phyloP scores from a whole-genome alignment of 2,797 vertebrate species.

The Vespertilio murinus region DNA sequence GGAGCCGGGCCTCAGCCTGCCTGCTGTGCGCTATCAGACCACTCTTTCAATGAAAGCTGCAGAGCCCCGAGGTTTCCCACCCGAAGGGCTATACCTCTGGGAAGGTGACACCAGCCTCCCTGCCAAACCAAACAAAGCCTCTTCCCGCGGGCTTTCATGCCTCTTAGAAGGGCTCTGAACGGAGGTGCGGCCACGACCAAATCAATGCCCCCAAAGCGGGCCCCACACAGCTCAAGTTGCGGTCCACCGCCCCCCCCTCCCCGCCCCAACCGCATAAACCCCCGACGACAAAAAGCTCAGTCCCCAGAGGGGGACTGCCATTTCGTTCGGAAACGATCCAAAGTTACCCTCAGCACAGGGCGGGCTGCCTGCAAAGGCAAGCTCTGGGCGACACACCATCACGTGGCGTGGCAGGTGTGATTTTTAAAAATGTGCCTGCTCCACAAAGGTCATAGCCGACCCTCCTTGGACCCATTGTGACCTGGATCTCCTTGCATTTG shows the following conservation, averaged over 20 bases:
- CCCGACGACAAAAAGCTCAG: neutral
- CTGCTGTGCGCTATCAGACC: constrained; percentile 53
- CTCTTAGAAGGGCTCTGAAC: neutral
- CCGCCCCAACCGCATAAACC: neutral
- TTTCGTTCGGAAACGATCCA: neutral
- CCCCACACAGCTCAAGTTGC: neutral
- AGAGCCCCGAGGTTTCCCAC: constrained; percentile 58
- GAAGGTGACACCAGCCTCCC: constrained; percentile 44
- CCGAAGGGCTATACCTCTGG: neutral
- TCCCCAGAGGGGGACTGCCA: neutral
- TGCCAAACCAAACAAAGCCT: constrained; percentile 30
- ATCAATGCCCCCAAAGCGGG: neutral
- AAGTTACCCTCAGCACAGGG: neutral
- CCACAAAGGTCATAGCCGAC: neutral
- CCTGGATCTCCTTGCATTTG: neutral
- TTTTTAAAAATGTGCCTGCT: neutral
- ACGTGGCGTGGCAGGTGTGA: neutral
- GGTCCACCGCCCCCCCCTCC: neutral
- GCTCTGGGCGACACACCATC: neutral
- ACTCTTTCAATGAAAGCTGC: constrained; percentile 29
- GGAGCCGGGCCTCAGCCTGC: constrained; percentile 40
- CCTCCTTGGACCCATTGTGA: neutral
- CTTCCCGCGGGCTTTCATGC: neutral
- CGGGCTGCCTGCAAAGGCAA: neutral
- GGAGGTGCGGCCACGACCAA: too few species aligned